These are phyloP conservation scores for Beris chalybata DNA, from an alignment of 2,888 invertebrate species.

Conservation along the genomic window DNA sequence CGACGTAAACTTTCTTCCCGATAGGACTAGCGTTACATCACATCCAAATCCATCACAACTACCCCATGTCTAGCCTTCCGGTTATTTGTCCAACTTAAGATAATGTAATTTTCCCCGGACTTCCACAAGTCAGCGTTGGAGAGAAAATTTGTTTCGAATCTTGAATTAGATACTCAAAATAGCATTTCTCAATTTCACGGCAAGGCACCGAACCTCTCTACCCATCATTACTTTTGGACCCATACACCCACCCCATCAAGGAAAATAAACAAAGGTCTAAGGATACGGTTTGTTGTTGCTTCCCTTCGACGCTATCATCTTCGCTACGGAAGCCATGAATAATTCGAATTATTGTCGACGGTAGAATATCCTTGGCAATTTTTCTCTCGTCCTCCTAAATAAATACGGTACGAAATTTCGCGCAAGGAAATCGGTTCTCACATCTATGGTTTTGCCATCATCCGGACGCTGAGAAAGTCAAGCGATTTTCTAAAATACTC, in stretches of 20 bases:
- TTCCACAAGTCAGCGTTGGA: conserved; percentile 38
- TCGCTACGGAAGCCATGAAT: conserved; percentile 35
- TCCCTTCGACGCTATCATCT: conserved; percentile 31
- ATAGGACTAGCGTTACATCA: too few species aligned
- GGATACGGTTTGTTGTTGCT: conserved; percentile 35
- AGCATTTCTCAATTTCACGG: conserved; percentile 34
- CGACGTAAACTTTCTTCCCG: too few species aligned
- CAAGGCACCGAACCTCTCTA: conserved; percentile 6
- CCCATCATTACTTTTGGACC: not conserved
- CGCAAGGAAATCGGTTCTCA: not conserved
- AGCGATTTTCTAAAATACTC: not conserved
- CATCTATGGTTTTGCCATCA: not conserved
- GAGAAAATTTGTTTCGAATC: conserved; percentile 44
- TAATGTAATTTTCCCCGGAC: conserved; percentile 42
- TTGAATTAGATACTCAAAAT: conserved; percentile 42
- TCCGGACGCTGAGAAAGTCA: not conserved
- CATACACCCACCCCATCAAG: not conserved
- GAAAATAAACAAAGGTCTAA: conserved; percentile 17
- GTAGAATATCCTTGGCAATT: not conserved
- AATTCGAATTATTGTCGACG: conserved; percentile 27
- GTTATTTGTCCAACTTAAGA: conserved; percentile 42
- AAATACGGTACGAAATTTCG: not conserved
- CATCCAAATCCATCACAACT: not conserved
- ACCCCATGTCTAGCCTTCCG: conserved; percentile 17
- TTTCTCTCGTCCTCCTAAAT: conserved; percentile 3